Conservation (phyloP, 2,888 invertebrate genomes). For the Orchesella flavescens region DNA sequence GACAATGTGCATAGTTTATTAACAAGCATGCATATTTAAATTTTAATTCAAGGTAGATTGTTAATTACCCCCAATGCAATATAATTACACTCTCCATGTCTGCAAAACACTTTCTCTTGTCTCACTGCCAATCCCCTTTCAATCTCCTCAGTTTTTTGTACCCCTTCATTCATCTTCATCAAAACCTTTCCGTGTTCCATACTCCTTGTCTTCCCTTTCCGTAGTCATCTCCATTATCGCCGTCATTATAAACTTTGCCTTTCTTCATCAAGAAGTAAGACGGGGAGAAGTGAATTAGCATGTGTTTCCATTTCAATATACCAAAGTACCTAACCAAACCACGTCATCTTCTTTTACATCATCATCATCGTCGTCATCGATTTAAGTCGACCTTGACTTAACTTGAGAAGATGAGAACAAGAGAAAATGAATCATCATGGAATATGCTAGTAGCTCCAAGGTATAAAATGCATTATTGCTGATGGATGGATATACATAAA, state of each 20-base stretch:
- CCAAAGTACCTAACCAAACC: no score
- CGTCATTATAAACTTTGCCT: neutral
- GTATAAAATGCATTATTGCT: no score
- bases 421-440: no score
- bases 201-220: neutral
- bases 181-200: neutral
- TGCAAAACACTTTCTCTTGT: neutral
- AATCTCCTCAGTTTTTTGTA: neutral
- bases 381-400: constrained; percentile 2
- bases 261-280: neutral
- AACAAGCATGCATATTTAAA: no score
- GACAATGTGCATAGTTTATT: no score
- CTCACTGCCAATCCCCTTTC: no score
- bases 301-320: neutral
- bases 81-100: neutral
- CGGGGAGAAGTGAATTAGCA: neutral
- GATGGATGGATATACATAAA: no score
- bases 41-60: no score
- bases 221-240: constrained; percentile 3
- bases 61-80: no score
- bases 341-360: no score
- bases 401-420: neutral
- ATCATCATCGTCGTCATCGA: neutral
- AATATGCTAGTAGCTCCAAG: no score
- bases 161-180: constrained; percentile 4